A percentile compares a stretch with the other conserved stretches of the same genome.
Conservation (phyloP, 2,888 invertebrate species). For the Chrysolina americana region DNA sequence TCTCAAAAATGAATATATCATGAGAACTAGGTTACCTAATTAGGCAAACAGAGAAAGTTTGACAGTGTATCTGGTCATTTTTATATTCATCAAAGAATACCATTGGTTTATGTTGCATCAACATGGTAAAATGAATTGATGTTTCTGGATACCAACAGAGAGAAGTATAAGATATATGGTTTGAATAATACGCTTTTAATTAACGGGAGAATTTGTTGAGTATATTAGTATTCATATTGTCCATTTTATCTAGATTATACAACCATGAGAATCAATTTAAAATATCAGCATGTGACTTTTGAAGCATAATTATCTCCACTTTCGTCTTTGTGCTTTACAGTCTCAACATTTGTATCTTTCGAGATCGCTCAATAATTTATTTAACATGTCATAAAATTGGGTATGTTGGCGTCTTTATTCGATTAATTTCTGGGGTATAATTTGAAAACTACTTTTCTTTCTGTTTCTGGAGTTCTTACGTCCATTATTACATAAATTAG, state of each 20-base stretch:
- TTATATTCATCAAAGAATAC: too few relatives aligned
- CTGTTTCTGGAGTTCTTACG: too few relatives aligned
- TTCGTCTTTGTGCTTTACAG: constrained; percentile 26
- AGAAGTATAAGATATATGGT: constrained; percentile 36
- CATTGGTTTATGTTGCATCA: background rate
- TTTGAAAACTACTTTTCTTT: too few relatives aligned
- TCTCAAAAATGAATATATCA: too few relatives aligned
- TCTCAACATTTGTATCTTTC: constrained; percentile 19
- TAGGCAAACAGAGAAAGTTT: too few relatives aligned
- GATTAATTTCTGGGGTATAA: background rate
- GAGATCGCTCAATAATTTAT: background rate
- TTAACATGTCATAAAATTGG: background rate
- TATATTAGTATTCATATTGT: constrained; percentile 44
- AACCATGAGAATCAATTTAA: constrained; percentile 44
- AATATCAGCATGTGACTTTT: constrained; percentile 43
- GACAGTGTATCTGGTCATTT: too few relatives aligned
- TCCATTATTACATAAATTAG: too few relatives aligned
- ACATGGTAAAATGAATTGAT: background rate
- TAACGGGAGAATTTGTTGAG: constrained; percentile 40
- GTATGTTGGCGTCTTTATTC: background rate
- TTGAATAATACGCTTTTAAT: constrained; percentile 43
- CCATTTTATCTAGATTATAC: constrained; percentile 41
- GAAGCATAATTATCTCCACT: constrained; percentile 35
- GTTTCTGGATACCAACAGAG: constrained; percentile 34
- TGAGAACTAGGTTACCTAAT: too few relatives aligned